These are phyloP conservation scores for Ellobius talpinus DNA, from an alignment of 2,113 vertebrate species.

Conservation along the genomic window DNA sequence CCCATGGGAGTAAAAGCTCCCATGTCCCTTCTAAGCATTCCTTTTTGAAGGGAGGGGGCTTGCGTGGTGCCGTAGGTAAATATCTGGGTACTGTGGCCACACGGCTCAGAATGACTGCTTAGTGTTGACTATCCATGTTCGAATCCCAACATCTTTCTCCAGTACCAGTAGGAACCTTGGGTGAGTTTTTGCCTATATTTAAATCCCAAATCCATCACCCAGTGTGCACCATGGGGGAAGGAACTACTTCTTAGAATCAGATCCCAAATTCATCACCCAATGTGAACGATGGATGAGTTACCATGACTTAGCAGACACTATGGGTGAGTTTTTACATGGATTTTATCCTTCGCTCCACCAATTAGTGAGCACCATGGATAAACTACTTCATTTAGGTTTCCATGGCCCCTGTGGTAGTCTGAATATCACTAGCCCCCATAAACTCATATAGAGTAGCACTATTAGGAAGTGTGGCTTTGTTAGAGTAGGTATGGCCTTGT, in stretches of 20 bases:
- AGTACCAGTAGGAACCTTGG: too few species aligned
- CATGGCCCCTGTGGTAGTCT: neutral
- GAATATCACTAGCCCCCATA: neutral
- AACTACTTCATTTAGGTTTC: neutral
- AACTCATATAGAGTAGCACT: neutral
- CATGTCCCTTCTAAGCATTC: neutral
- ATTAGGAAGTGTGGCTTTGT: neutral
- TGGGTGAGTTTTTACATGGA: neutral
- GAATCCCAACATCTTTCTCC: neutral
- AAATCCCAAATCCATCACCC: neutral
- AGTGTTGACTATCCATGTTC: neutral
- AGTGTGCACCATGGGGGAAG: too few species aligned
- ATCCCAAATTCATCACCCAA: too few species aligned
- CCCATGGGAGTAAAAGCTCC: neutral
- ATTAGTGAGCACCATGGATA: neutral
- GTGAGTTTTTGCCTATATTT: neutral
- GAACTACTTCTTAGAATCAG: too few species aligned
- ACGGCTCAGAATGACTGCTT: neutral
- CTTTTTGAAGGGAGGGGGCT: neutral
- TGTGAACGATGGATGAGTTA: neutral
- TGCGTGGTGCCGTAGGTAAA: fast-evolving
- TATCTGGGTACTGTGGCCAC: fast-evolving
- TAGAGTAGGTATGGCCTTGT: neutral
- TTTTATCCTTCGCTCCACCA: neutral
- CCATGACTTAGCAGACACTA: neutral